Evolutionary conservation across 2,113 vertebrate genomes (phyloP), one percentile per base, ranked within the genome.

Genomic region (Pseudolaguvia tuberculata): DNA sequence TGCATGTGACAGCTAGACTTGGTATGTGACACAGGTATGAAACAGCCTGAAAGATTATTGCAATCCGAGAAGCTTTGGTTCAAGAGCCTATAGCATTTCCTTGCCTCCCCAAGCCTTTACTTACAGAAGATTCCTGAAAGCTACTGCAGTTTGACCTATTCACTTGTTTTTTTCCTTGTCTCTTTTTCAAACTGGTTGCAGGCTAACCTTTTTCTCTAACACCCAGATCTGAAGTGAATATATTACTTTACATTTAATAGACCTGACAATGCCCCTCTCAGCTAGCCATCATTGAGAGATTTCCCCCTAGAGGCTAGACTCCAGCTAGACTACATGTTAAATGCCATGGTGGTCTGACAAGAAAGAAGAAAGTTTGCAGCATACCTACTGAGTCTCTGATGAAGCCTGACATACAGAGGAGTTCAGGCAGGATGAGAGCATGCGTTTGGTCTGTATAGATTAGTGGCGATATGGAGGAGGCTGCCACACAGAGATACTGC

Each of bases 191-290:
- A 35, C 47, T 53, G 47, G 72, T 83, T 78, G 25, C 25, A 79
- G 78, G 84, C 83, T 89, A 88, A 91, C 87, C 87, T 79, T 82
- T 73, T 66, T 79, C 69, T 88, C 62, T 12, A 84, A 88, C 85
- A 87, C 85, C 82, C 81, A 83, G 84, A 47, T 80, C 77, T 82
- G 48, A 72, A 75, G 72, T 84, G 82, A 80, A 82, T 83, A 84
- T 82, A 70, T 90, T 90, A 84, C 55, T 85, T 83, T 25, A 56
- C 87, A 88, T 92, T 91, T 89, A 91, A 91, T 91, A 88, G 85
- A 88, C 84, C 88, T 90, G 89, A 91, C 91, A 89, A 87, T 89
- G 83, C 53, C 81, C 77, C 83, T 86, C 87, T 80, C 82, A 78
- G 84, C 63, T 80, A 86, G 81, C 86, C 87, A 89, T 77, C 79